Base-by-base conservation (phyloP, 2,113 vertebrate genomes). In the Calyptommatus sinebrachiatus region DNA sequence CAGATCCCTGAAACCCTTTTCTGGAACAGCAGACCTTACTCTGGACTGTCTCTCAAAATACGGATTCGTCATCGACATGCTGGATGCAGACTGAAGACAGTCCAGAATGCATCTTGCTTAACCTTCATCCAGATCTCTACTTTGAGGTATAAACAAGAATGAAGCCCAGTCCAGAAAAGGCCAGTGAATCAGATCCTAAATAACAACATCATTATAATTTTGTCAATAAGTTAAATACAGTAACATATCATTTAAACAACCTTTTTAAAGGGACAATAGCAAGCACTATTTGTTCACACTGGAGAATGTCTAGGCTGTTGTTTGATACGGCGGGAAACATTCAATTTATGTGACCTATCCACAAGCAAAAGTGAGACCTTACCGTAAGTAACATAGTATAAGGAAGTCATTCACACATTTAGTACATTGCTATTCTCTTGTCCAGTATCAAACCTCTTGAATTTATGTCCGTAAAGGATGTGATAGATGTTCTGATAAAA, bases 151-250 rank as follows among this genome's bases (percentile, higher is more conserved):
- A 41, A 41, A 41, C 35, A 2, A 41, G 35, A 41, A 41, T 41
- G 5, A 41, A 41, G 35, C 35, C 35, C 35, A 41, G 35, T 41
- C 35, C 35, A 41, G 35, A 5, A 41, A 41, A 41, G 35, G 35
- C 35, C 35, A 41, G 35, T 41, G 35, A 41, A 41, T 41, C 5
- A 46, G 11, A 11, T 14, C 8, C 46, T 45, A 61, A 31, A 57
- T 21, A 6, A 60, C 9, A 16, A 62, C 7, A 14, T 48, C 9
- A n/a, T 77, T 88, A 86, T 45, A 53, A 22, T 50, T 41, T 77
- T 22, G 76, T 78, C 62, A 86, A 79, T 28, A 91, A 73, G n/a
- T 86, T 74, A 83, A 9, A 72, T n/a, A 69, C 11, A 77, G 28
- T 71, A 65, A 9, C 7, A 21, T 77, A 62, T n/a, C 70, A 79